Evolutionary conservation across 2,797 vertebrate species (phyloP).

Genomic region (Heteromormyrus szaboi): DNA sequence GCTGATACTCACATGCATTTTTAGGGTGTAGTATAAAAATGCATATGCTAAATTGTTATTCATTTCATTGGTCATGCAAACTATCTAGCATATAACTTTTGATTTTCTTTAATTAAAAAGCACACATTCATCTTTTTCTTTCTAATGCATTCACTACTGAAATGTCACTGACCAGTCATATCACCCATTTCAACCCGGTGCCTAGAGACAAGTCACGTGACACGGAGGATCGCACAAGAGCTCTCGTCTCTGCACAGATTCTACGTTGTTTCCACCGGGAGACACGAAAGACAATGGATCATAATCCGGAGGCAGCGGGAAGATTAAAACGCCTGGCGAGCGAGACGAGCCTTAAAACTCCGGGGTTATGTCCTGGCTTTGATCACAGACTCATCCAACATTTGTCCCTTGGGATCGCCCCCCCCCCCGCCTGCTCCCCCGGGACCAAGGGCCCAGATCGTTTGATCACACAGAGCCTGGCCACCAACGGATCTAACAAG

Average conservation of each 20-base stretch:
- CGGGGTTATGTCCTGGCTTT: background rate
- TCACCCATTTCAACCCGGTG: background rate
- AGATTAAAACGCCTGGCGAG: background rate
- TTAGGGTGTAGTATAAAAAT: background rate
- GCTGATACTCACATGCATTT: background rate
- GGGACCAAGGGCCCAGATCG: background rate
- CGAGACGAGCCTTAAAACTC: background rate
- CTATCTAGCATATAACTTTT: background rate
- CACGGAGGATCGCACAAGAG: background rate
- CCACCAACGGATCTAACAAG: background rate
- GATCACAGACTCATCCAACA: background rate
- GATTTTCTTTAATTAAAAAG: background rate
- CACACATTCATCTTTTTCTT: background rate
- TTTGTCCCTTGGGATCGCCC: background rate
- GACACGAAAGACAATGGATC: background rate
- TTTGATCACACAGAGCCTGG: background rate
- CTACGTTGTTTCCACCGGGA: too few relatives aligned
- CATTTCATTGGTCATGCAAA: background rate
- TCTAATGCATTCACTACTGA: background rate
- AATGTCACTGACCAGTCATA: background rate
- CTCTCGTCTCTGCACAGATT: background rate
- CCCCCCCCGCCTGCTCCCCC: background rate
- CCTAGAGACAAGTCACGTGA: background rate
- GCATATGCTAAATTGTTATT: background rate
- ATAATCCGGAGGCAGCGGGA: background rate